phyloP scores from a whole-genome alignment of 2,888 invertebrate genomes.

The Epinotia demarniana region DNA sequence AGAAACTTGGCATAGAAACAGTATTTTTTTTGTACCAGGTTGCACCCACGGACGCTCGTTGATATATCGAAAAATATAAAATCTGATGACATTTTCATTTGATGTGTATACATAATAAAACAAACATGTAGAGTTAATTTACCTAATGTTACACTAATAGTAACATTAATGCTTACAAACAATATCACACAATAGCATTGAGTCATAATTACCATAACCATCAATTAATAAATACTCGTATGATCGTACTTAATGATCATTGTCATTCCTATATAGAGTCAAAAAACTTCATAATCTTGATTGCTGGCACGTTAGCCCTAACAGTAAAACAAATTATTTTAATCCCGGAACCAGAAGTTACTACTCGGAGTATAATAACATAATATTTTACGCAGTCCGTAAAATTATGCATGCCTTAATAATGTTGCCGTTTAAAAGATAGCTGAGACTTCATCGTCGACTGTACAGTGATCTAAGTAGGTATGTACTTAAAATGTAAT shows the following conservation, averaged over 20 bases:
- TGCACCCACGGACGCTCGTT: background rate
- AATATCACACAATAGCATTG: background rate
- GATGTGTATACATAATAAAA: background rate
- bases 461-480: slow-evolving; percentile 55
- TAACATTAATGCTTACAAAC: background rate
- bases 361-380: background rate
- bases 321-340: slow-evolving; percentile 8
- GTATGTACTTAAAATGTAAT: slow-evolving; percentile 71
- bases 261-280: background rate
- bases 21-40: background rate
- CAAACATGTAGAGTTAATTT: background rate
- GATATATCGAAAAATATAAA: background rate
- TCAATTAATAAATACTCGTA: background rate
- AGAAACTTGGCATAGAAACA: background rate
- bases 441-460: slow-evolving; percentile 11
- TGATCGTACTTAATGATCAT: background rate
- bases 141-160: background rate
- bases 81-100: background rate
- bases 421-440: slow-evolving; percentile 37
- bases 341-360: background rate
- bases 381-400: background rate
- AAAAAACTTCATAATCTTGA: background rate
- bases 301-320: background rate
- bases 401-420: slow-evolving; percentile 22
- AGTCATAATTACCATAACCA: background rate